Percentiles rank a stretch among this genome's conserved stretches.
Conservation (phyloP, 1,140 invertebrate species). For the Rhizoglyphus robini region DNA sequence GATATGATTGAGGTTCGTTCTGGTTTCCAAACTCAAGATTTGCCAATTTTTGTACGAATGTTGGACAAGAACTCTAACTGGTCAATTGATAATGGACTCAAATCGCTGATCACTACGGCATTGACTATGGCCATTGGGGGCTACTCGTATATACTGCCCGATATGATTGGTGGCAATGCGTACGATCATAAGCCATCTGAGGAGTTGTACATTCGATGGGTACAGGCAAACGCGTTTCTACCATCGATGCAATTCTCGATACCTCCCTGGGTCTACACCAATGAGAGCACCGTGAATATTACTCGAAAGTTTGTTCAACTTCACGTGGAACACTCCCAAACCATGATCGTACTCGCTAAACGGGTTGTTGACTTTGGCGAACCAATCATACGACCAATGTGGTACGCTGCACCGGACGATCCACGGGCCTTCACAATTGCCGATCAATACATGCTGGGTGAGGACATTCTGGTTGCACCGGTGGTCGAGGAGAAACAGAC, state of each 20-base stretch:
- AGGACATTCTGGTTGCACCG: no score
- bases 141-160: conserved; percentile 68
- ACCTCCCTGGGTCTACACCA: conserved; percentile 67
- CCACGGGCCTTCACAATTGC: no score
- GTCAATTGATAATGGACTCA: conserved; percentile 57
- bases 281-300: no score
- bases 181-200: conserved; percentile 48
- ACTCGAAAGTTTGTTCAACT: conserved; percentile 53
- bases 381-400: no score
- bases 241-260: conserved; percentile 81
- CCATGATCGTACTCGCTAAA: conserved; percentile 26
- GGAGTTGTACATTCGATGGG: conserved; percentile 85
- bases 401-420: no score
- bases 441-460: no score
- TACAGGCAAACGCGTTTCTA: conserved; percentile 74
- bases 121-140: conserved; percentile 55
- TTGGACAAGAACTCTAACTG: conserved; percentile 66
- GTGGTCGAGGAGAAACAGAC: no score
- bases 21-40: conserved; percentile 50
- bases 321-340: conserved; percentile 26
- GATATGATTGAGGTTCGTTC: conserved; percentile 54
- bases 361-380: no score
- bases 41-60: no score
- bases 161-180: conserved; percentile 81
- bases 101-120: conserved; percentile 60